Base-by-base conservation (phyloP, 1,140 invertebrate genomes). In the Drosophila gunungcola region DNA sequence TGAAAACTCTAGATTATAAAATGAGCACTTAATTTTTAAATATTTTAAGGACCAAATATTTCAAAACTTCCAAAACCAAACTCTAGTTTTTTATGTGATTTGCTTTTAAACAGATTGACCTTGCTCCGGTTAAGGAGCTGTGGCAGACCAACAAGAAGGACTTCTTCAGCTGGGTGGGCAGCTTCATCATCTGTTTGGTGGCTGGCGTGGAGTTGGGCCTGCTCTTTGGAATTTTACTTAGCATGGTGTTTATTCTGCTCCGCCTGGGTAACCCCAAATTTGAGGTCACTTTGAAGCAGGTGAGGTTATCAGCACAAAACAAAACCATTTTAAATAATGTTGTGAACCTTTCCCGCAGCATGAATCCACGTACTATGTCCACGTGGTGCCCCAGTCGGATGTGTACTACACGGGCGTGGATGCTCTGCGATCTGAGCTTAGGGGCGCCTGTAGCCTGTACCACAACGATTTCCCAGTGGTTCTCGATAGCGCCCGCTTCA, bases 171-270 rank as follows among this genome's bases (percentile, higher is more conserved):
- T 95, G 94, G 93, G 94, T 95, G 57, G 94, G 95, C 5, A 98
- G 97, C 34, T 97, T 98, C 80, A 77, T 96, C 4, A 94, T 96
- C 27, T 97, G 97, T 62, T 93, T 98, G 16, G 92, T 94, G 21
- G 94, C 96, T 56, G 96, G 97, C 6, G 96, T 98, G 11, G 97
- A 99, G 93, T 95, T 96, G 91, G 98, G 98, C 49, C 97, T 99
- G 82, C 93, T 98, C 12, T 94, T 96, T 58, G 98, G 98, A 21
- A 96, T 97, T 62, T 94, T 95, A 1, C 94, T 97, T 29, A 97
- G 97, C 90, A 94, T 98, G 41, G 93, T 97, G 10, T 95, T 97
- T 78, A 92, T 99, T 12, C 93, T 99, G 6, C 96, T 97, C 91
- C 95, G 95, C 3, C 95, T 96, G 60, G 96, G 97, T 3, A 94